Evolutionary conservation across 2,113 vertebrate genomes (phyloP), one percentile per base, ranked within the genome.

Genomic region (Oophaga pumilio): DNA sequence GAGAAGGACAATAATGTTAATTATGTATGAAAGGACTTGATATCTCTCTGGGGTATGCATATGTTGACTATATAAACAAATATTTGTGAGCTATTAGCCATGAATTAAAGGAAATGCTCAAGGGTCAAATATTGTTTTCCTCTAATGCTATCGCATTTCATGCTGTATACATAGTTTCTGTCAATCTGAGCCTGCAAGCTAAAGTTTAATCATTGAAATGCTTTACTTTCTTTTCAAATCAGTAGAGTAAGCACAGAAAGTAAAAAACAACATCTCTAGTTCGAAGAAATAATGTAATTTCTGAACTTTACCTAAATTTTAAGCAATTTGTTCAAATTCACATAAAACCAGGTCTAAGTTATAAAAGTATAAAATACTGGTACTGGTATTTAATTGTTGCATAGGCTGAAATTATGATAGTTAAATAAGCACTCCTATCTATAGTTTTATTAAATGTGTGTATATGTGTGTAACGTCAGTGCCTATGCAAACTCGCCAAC

Each of bases 241-340:
- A 60, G 57, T 28, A 57, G 24, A 80, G 33, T 28, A 80, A 60
- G 60, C 43, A 17, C 26, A 80, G 78, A 60, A 79, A 59, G 14
- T 53, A 59, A 59, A 57, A 79, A n/a, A 59, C 8, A 4, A 74
- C 8, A 18, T 43, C 56, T 33, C 78, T 14, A 33, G 57, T 28
- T 80, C 60, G 18, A 28, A 20, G 0, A 33, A 28, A 59, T 57
- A 60, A 57, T 80, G 53, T 60, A 18, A 57, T 59, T 80, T 28
- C 78, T 74, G 69, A 74, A 85, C 69, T 85, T 26, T 26, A 80
- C 52, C 50, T 85, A 52, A 85, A 74, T 69, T 85, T 73, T 74
- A 18, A 28, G 24, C 8, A 33, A 43, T 5, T 74, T 85, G 52
- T 74, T 85, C 28, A 33, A 18, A 43, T 43, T 24, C n/a, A 50